phyloP scores from a whole-genome alignment of 2,113 vertebrate genomes.

The Paramisgurnus dabryanus region DNA sequence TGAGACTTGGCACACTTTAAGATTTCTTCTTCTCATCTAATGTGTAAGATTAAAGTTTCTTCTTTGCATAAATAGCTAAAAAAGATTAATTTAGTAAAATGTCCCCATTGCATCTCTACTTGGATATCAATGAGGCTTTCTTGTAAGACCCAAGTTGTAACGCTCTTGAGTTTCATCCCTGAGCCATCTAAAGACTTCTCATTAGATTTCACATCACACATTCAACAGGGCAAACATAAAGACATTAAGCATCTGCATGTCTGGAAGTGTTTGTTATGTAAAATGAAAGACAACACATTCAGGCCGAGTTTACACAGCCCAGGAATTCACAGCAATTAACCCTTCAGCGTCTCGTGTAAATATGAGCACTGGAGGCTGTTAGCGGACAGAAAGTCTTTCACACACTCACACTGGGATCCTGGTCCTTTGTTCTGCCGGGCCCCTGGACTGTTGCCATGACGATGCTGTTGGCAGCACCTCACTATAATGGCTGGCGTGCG shows the following conservation, averaged over 20 bases:
- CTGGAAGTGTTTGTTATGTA: conserved; percentile 66
- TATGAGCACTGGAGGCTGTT: conserved; percentile 68
- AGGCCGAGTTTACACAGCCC: conserved; percentile 61
- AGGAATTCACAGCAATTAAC: conserved; percentile 76
- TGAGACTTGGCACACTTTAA: too few species aligned
- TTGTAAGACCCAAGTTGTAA: too few species aligned
- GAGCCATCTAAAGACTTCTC: too few species aligned
- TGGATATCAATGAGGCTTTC: too few species aligned
- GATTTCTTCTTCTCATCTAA: too few species aligned
- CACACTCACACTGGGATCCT: conserved; percentile 51
- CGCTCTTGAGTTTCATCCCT: too few species aligned
- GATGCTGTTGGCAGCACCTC: conserved; percentile 68
- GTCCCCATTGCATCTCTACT: too few species aligned
- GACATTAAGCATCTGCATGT: conserved; percentile 3
- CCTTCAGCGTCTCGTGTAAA: conserved; percentile 72
- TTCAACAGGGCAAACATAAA: neutral
- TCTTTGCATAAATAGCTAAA: too few species aligned
- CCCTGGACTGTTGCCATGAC: conserved; percentile 64
- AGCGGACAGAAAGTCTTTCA: conserved; percentile 21
- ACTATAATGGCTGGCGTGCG: conserved; percentile 71
- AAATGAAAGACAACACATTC: conserved; percentile 63
- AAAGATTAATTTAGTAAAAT: too few species aligned
- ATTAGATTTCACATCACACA: neutral
- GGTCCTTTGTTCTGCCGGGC: conserved; percentile 67
- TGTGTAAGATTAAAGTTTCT: too few species aligned